Evolutionary conservation across 2,113 vertebrate species (phyloP).

Genomic region (Raja brachyura): DNA sequence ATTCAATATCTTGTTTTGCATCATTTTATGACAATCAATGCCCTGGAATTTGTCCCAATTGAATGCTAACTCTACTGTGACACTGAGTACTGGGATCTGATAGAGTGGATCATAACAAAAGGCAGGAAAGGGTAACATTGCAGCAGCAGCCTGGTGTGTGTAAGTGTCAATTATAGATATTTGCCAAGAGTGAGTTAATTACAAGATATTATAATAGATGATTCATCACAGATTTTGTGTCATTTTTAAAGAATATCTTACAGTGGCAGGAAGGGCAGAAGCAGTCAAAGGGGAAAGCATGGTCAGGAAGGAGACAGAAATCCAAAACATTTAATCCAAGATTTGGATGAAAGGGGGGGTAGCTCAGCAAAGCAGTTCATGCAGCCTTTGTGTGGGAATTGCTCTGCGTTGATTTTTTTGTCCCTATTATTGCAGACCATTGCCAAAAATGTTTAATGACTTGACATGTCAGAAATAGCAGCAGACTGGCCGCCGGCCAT

Average conservation of each 20-base stretch:
- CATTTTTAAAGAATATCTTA: neutral
- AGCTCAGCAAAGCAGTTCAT: neutral
- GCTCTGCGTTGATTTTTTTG: neutral
- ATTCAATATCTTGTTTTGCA: neutral
- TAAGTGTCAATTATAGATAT: neutral
- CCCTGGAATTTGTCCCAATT: neutral
- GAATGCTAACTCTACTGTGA: neutral
- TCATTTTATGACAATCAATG: neutral
- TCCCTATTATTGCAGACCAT: neutral
- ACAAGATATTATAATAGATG: neutral
- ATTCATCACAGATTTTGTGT: neutral
- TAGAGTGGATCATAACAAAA: neutral
- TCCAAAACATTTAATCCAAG: neutral
- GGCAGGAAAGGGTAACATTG: neutral
- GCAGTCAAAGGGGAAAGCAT: neutral
- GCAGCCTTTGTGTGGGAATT: neutral
- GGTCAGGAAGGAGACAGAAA: neutral
- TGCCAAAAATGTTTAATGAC: neutral
- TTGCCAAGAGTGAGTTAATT: neutral
- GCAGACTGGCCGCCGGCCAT: neutral
- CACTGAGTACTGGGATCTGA: neutral
- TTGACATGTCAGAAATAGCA: neutral
- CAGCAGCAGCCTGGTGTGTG: neutral
- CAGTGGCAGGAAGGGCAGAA: neutral
- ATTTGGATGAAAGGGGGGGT: neutral